These are phyloP conservation scores for Otis tarda DNA, from an alignment of 2,113 vertebrate genomes.

Conservation along the genomic window DNA sequence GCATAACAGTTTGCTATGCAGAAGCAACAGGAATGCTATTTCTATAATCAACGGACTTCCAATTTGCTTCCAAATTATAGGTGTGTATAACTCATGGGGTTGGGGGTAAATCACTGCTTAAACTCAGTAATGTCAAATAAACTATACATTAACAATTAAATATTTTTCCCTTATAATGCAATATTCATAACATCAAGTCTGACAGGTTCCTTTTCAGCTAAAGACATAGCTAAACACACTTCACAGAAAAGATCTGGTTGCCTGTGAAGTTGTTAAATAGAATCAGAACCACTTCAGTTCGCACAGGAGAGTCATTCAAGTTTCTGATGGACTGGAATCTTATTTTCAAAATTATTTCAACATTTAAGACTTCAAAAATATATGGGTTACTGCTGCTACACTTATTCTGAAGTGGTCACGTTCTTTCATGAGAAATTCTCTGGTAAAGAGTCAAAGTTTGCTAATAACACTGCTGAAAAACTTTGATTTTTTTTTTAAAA, in stretches of 20 bases:
- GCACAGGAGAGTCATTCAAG: not conserved
- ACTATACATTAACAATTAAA: constrained; percentile 55
- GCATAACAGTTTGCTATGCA: not conserved
- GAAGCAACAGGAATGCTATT: constrained; percentile 9
- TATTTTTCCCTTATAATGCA: constrained; percentile 20
- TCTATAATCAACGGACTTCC: not conserved
- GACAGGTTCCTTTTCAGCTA: constrained; percentile 32
- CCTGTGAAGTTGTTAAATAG: not conserved
- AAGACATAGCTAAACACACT: constrained; percentile 32
- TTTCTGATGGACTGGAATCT: not conserved
- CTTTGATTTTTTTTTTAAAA: constrained; percentile 33
- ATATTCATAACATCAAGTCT: constrained; percentile 20
- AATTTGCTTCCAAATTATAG: not conserved
- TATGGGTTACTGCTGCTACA: not conserved
- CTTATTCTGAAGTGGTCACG: not conserved
- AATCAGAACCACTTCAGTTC: not conserved
- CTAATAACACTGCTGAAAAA: not conserved
- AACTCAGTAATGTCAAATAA: constrained; percentile 12
- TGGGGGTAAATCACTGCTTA: constrained; percentile 10
- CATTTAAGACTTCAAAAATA: constrained; percentile 5
- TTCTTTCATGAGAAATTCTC: not conserved
- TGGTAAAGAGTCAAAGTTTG: not conserved
- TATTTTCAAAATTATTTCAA: constrained; percentile 7
- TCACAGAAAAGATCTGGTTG: not conserved
- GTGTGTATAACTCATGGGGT: not conserved